These are phyloP conservation scores for Aphelenchoides besseyi DNA, from an alignment of 1,140 invertebrate genomes.

Conservation along the genomic window DNA sequence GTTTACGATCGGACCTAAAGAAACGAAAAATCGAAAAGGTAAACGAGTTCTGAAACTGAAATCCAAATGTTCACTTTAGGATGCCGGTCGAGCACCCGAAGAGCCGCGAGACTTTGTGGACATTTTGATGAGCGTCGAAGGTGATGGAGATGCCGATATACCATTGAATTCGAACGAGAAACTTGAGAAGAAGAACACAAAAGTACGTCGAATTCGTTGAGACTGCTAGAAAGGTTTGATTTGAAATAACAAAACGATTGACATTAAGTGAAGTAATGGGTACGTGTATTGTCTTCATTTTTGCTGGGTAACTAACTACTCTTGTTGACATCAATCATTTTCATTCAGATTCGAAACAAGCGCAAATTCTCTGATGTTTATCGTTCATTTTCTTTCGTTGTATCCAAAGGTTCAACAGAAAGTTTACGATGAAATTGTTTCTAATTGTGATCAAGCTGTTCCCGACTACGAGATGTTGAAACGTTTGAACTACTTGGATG, in stretches of 20 bases:
- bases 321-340: not conserved
- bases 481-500: conserved; percentile 42
- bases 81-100: not conserved
- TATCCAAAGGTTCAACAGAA: conserved; percentile 69
- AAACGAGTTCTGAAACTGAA: not conserved
- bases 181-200: no score
- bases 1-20: not conserved
- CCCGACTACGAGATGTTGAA: conserved; percentile 41
- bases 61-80: conserved; percentile 12
- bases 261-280: conserved; percentile 64
- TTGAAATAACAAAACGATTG: conserved; percentile 39
- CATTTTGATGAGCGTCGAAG: conserved; percentile 43
- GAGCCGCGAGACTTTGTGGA: conserved; percentile 49
- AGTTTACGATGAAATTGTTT: conserved; percentile 68
- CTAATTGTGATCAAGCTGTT: conserved; percentile 57
- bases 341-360: conserved; percentile 76
- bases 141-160: conserved; percentile 30
- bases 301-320: conserved; percentile 62
- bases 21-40: not conserved
- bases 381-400: conserved; percentile 70
- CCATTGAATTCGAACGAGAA: no score
- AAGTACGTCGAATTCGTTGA: no score
- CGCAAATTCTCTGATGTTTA: conserved; percentile 70
- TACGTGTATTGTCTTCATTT: conserved; percentile 65
- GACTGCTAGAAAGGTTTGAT: no score